Conservation (phyloP, 2,888 invertebrate genomes). For the Drosophila nr. perissopoda region DNA sequence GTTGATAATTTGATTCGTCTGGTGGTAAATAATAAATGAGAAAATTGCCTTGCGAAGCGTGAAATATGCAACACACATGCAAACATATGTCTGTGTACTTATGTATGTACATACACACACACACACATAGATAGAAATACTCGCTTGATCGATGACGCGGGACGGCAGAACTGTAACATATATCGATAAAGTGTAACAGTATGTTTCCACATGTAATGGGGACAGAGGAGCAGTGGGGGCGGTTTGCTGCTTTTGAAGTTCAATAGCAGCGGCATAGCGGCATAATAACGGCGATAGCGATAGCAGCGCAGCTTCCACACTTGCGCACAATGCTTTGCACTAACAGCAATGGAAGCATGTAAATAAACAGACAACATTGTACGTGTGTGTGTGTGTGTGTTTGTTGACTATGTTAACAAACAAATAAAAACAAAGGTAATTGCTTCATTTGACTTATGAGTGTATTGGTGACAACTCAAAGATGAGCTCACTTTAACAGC, state of each 20-base stretch:
- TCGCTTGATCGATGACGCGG: conserved; percentile 46
- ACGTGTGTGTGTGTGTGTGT: conserved; percentile 1
- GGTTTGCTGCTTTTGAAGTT: conserved; percentile 18
- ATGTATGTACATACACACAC: neutral
- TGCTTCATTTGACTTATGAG: conserved; percentile 10
- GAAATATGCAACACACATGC: conserved; percentile 9
- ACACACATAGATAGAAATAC: neutral
- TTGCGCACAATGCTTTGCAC: conserved; percentile 15
- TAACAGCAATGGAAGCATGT: conserved; percentile 10
- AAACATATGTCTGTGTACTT: neutral
- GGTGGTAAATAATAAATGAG: conserved; percentile 35
- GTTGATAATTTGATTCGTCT: conserved; percentile 24
- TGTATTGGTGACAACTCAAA: conserved; percentile 13
- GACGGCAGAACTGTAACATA: conserved; percentile 14
- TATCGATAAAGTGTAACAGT: conserved; percentile 14
- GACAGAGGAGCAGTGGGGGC: neutral
- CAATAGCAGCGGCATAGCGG: conserved; percentile 13
- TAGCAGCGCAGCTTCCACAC: conserved; percentile 21
- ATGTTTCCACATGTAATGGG: neutral
- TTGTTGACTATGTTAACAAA: conserved; percentile 17
- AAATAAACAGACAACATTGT: conserved; percentile 20
- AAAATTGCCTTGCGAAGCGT: conserved; percentile 47
- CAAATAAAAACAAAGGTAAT: conserved; percentile 27
- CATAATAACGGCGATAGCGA: conserved; percentile 17
- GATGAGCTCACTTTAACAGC: conserved; percentile 58